phyloP scores from a whole-genome alignment of 2,888 invertebrate genomes.

The Spodoptera exigua region DNA sequence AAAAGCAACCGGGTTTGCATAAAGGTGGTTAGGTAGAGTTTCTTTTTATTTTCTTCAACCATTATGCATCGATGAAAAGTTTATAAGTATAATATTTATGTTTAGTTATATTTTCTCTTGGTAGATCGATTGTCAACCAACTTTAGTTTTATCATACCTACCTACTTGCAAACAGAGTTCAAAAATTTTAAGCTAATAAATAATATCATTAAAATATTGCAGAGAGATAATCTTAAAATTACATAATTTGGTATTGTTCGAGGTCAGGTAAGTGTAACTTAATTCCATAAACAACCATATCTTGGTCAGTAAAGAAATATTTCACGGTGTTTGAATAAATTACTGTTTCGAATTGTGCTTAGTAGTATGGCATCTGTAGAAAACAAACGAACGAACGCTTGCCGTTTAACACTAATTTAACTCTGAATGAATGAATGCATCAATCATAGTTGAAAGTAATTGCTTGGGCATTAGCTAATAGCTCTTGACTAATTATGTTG shows the following conservation, averaged over 20 bases:
- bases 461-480: constrained; percentile 23
- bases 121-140: no score
- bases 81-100: no score
- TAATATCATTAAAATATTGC: no score
- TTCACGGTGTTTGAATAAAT: constrained; percentile 40
- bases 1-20: constrained; percentile 3
- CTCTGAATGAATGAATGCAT: constrained; percentile 36
- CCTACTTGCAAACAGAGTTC: no score
- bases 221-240: no score
- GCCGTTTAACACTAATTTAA: constrained; percentile 39
- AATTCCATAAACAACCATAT: constrained; percentile 16
- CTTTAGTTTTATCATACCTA: no score
- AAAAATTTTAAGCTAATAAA: no score
- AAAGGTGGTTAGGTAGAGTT: background rate
- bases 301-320: constrained; percentile 41
- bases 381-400: constrained; percentile 30
- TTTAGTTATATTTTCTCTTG: no score
- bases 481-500: constrained; percentile 39
- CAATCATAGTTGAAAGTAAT: constrained; percentile 45
- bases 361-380: constrained; percentile 19
- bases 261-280: no score
- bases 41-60: no score
- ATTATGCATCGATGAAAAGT: no score
- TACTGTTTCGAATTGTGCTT: constrained; percentile 41
- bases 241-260: no score